Percentiles rank a stretch among this genome's conserved stretches.
Conservation (phyloP, 2,113 vertebrate species). For the Corythornis cristatus region DNA sequence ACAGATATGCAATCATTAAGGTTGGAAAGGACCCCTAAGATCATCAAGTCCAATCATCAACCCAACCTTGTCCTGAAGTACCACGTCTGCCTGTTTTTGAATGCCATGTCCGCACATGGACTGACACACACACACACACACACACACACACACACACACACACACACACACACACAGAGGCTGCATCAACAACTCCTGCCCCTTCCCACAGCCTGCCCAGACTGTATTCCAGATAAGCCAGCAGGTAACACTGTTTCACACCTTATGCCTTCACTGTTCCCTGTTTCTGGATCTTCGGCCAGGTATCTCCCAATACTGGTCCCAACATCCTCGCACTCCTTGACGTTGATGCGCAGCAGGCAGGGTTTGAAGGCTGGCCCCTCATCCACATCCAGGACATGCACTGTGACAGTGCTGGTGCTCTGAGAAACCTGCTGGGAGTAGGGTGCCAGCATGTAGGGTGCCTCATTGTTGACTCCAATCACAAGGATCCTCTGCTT, state of each 20-base stretch:
- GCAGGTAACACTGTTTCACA: constrained; percentile 39
- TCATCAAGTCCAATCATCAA: no score
- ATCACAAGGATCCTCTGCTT: constrained; percentile 76
- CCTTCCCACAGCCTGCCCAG: fast-evolving
- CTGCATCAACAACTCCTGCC: neutral
- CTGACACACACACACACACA: fast-evolving
- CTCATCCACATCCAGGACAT: constrained; percentile 80
- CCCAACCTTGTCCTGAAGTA: no score
- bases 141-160: fast-evolving
- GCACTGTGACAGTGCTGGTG: constrained; percentile 76
- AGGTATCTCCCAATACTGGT: constrained; percentile 75
- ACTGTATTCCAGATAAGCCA: neutral
- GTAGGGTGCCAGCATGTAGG: constrained; percentile 69
- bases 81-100: no score
- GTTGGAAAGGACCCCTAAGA: no score
- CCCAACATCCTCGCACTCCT: constrained; percentile 79
- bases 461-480: constrained; percentile 79
- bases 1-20: neutral
- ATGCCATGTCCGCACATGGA: no score
- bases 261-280: constrained; percentile 81
- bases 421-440: constrained; percentile 63
- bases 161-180: no score
- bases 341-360: constrained; percentile 66
- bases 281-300: constrained; percentile 86
- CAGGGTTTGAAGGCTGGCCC: constrained; percentile 83